Base-by-base conservation (phyloP, 2,113 vertebrate genomes). In the Oreochromis aureus region DNA sequence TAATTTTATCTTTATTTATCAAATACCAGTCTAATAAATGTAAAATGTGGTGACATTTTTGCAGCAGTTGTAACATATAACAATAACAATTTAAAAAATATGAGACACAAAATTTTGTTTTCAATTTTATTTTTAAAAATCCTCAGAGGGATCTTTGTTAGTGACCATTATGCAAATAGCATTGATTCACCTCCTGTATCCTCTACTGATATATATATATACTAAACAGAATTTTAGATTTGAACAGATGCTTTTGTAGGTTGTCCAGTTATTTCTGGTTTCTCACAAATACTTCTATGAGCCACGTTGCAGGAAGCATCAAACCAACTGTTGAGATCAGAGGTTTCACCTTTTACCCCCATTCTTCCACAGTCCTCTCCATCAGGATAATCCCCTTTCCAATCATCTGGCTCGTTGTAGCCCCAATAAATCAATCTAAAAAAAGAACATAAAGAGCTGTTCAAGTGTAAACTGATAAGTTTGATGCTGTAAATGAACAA, bases 81-180 rank as follows among this genome's bases (percentile, higher is more conserved):
- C 10, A 55, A 55, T 22, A 22, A 22, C 0, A 55, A 22, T 22
- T 53, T 2, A 1, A 5, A 2, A n/a, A 54, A 3, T 9, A 19
- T 3, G 5, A 32, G 32, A 32, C 3, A 22, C 10, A 54, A 11
- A 2, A 55, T 12, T 6, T 55, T 55, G 1, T 55, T 5, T 55
- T 55, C 53, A 55, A 0, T 12, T 12, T 22, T 55, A 55, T 55
- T 55, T 54, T 22, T 22, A 2, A 22, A 55, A 11, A 55, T 55
- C 19, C 5, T 18, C 46, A 48, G 46, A 16, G 15, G 46, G 15
- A 16, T 48, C 46, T 16, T 48, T 16, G 46, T 0, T 48, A 48
- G 4, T 48, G 46, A 48, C 15, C 15, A 0, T 48, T 48, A 7
- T 48, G 13, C 46, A 48, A 48, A 48, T 16, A 16, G 6, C 15